Evolutionary conservation across 2,797 vertebrate genomes (phyloP).

Genomic region (Acanthornis magna): DNA sequence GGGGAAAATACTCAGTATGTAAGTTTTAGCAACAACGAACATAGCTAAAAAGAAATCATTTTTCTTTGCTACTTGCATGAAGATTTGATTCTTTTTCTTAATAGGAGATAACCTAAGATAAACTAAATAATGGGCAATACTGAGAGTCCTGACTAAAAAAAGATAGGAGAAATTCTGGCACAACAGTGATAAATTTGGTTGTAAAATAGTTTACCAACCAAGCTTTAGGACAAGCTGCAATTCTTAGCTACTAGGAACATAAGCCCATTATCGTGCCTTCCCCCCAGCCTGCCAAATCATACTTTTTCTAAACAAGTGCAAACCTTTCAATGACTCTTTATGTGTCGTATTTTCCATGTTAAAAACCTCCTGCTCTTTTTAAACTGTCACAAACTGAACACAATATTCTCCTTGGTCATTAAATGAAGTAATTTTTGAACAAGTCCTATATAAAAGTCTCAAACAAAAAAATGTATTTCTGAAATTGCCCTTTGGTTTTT

Average conservation of each 20-base stretch:
- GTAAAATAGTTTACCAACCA: not conserved
- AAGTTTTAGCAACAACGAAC: not conserved
- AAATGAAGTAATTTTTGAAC: not conserved
- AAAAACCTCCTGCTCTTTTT: not conserved
- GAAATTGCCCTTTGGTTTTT: not conserved
- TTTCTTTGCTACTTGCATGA: not conserved
- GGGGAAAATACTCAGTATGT: not conserved
- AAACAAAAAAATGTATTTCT: not conserved
- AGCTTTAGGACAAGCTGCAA: not conserved
- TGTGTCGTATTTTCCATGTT: not conserved
- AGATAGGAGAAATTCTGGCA: not conserved
- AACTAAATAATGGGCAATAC: not conserved
- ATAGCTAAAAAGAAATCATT: not conserved
- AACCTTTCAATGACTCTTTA: not conserved
- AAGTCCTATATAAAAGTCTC: not conserved
- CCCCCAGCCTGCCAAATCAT: not conserved
- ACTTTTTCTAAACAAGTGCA: not conserved
- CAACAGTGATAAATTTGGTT: not conserved
- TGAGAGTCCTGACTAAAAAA: not conserved
- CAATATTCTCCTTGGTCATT: not conserved
- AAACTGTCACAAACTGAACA: not conserved
- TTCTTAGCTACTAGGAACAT: not conserved
- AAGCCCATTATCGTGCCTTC: not conserved
- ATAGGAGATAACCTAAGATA: not conserved
- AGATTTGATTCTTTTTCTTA: not conserved